Conservation (phyloP, 2,113 vertebrate species). For the Pyrgilauda ruficollis region DNA sequence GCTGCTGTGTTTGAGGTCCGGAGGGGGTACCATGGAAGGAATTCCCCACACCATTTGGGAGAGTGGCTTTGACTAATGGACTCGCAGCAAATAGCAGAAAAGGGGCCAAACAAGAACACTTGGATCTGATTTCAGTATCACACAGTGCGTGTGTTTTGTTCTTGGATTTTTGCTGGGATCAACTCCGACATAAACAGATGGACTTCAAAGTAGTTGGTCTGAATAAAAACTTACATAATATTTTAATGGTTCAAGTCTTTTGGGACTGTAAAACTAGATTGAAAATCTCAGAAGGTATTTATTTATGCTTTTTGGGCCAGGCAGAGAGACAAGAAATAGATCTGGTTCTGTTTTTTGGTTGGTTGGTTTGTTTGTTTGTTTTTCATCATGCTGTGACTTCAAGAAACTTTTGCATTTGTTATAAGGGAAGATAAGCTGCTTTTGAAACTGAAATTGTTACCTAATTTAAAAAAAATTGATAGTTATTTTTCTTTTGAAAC, state of each 20-base stretch:
- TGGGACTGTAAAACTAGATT: slow-evolving; percentile 32
- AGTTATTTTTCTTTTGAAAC: not conserved
- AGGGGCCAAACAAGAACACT: not conserved
- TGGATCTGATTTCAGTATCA: slow-evolving; percentile 29
- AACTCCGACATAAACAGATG: slow-evolving; percentile 45
- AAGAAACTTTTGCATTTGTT: not conserved
- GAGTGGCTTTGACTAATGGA: not conserved
- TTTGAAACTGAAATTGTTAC: not conserved
- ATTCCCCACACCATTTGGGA: not conserved
- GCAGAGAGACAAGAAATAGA: not conserved
- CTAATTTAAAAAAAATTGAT: not conserved
- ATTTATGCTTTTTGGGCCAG: slow-evolving; percentile 6
- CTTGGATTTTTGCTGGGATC: slow-evolving; percentile 31
- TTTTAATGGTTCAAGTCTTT: slow-evolving; percentile 42
- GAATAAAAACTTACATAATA: slow-evolving; percentile 55
- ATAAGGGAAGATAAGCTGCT: not conserved
- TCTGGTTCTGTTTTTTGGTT: not conserved
- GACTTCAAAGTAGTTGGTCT: slow-evolving; percentile 57
- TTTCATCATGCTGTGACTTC: not conserved
- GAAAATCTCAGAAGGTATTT: slow-evolving; percentile 31
- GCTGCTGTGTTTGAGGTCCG: not conserved
- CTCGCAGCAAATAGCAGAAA: not conserved
- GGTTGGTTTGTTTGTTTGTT: not conserved
- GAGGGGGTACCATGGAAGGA: not conserved
- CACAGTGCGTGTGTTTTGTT: slow-evolving; percentile 48